These are phyloP conservation scores for Thumatha senex DNA, from an alignment of 2,888 invertebrate genomes.

Conservation along the genomic window DNA sequence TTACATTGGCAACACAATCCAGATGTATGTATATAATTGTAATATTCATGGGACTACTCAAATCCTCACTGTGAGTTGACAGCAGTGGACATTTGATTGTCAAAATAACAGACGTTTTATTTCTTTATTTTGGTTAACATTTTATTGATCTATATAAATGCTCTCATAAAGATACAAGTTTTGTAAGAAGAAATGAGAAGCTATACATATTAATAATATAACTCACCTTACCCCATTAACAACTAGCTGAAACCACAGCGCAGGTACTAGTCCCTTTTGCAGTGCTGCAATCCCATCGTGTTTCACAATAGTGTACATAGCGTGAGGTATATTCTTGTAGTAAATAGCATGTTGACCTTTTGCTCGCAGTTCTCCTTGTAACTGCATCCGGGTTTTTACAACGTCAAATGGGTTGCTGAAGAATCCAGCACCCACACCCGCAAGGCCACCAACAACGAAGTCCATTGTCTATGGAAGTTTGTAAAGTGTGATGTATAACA, in stretches of 20 bases:
- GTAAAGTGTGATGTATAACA: slow-evolving; percentile 1
- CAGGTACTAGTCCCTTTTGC: slow-evolving; percentile 92
- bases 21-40: too few species aligned
- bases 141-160: too few species aligned
- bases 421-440: slow-evolving; percentile 90
- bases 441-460: slow-evolving; percentile 89
- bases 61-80: too few species aligned
- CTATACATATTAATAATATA: neutral
- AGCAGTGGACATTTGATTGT: too few species aligned
- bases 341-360: slow-evolving; percentile 84
- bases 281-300: slow-evolving; percentile 90
- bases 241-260: slow-evolving; percentile 90
- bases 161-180: too few species aligned
- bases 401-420: slow-evolving; percentile 96
- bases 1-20: too few species aligned
- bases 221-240: slow-evolving; percentile 84
- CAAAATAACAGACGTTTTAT: too few species aligned
- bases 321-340: slow-evolving; percentile 91
- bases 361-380: slow-evolving; percentile 91
- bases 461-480: slow-evolving; percentile 81
- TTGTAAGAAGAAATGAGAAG: too few species aligned
- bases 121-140: too few species aligned
- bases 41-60: too few species aligned
- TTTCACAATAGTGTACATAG: slow-evolving; percentile 88
- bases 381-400: slow-evolving; percentile 93